Evolutionary conservation across 92 coral and sea anemone species (phyloP).

Genomic region (Chrysogorgia sp.): DNA sequence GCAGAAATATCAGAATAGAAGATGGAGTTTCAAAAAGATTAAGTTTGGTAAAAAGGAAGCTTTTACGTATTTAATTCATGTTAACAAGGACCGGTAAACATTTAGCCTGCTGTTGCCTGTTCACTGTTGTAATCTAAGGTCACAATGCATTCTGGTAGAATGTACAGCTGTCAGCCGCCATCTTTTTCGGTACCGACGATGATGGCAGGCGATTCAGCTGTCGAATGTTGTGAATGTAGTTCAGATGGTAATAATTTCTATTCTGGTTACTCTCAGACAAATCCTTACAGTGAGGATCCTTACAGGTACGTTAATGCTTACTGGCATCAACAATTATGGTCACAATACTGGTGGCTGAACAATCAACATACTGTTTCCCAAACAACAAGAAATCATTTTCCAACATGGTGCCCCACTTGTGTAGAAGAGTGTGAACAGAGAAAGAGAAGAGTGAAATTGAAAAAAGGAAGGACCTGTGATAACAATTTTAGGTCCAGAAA

Average conservation of each 20-base stretch:
- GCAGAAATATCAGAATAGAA: no score
- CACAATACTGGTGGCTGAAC: constrained; percentile 1
- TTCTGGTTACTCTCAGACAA: neutral
- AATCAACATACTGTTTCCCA: neutral
- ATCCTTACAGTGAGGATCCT: neutral
- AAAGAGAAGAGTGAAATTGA: constrained; percentile 16
- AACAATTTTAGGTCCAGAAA: no score
- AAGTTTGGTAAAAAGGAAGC: no score
- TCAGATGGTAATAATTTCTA: neutral
- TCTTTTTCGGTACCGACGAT: no score
- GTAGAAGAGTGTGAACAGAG: constrained; percentile 23
- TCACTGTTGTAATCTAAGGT: no score
- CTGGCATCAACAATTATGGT: constrained; percentile 2
- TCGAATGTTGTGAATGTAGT: neutral
- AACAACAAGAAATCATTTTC: neutral
- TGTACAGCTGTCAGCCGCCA: no score
- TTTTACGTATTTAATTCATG: no score
- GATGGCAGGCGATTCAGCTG: neutral
- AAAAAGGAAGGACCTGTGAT: neutral
- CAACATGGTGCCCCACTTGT: constrained; percentile 31
- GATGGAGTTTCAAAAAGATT: no score
- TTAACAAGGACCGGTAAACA: no score
- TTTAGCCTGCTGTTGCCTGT: no score
- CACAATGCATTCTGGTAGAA: no score
- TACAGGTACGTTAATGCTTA: neutral